Conservation (phyloP, 2,113 vertebrate genomes). For the Sorex araneus region DNA sequence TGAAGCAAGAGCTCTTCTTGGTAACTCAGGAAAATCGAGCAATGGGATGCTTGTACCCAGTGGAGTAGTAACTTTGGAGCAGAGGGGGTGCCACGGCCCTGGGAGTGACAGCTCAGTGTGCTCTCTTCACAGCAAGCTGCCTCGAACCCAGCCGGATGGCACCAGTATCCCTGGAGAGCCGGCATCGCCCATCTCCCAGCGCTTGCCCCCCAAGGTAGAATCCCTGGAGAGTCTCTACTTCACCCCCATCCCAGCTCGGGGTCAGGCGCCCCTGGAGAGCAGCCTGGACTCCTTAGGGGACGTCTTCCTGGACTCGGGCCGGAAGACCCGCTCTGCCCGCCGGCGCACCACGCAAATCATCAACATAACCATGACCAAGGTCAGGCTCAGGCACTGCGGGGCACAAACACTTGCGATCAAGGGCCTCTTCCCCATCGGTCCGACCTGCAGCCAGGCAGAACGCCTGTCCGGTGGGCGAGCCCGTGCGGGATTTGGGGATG, state of each 20-base stretch:
- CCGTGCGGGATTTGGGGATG: too few species aligned
- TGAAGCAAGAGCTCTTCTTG: not conserved
- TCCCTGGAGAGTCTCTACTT: conserved; percentile 95
- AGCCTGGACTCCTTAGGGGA: conserved; percentile 87
- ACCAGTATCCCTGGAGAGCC: conserved; percentile 87
- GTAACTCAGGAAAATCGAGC: not conserved
- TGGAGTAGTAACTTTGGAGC: not conserved
- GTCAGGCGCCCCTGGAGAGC: conserved; percentile 85
- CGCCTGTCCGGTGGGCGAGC: too few species aligned
- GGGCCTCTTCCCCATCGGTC: not conserved
- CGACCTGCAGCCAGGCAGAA: too few species aligned
- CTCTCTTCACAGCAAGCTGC: conserved; percentile 85
- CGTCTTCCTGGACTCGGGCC: conserved; percentile 86
- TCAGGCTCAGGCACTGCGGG: conserved; percentile 72
- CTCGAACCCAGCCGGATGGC: conserved; percentile 85
- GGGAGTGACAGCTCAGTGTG: not conserved
- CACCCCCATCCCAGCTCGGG: conserved; percentile 90
- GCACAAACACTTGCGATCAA: not conserved
- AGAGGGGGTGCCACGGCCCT: not conserved
- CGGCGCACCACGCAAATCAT: conserved; percentile 93
- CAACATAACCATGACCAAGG: conserved; percentile 95
- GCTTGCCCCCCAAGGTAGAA: conserved; percentile 84
- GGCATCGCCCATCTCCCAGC: conserved; percentile 88
- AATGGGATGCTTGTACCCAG: not conserved
- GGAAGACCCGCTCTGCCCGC: conserved; percentile 90